Evolutionary conservation across 2,113 vertebrate genomes (phyloP).

Genomic region (Electrona antarctica): DNA sequence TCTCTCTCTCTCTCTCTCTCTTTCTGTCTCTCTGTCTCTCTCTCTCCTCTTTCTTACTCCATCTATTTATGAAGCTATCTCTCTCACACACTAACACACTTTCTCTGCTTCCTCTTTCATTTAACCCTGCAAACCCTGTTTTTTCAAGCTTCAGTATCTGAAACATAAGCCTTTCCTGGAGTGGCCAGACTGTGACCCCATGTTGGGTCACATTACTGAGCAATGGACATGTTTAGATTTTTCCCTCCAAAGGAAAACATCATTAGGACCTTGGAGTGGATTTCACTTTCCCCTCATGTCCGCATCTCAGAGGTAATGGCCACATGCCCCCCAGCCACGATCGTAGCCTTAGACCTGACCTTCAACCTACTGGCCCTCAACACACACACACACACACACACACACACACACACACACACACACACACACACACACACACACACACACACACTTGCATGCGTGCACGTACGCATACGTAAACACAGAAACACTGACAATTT

Average conservation of each 20-base stretch:
- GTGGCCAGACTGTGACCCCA: slow-evolving; percentile 74
- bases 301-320: slow-evolving; percentile 53
- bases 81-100: neutral
- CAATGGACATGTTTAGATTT: slow-evolving; percentile 77
- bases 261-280: slow-evolving; percentile 72
- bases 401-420: neutral
- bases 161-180: slow-evolving; percentile 75
- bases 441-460: slow-evolving; percentile 5
- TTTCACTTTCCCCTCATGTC: slow-evolving; percentile 75
- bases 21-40: neutral
- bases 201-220: slow-evolving; percentile 74
- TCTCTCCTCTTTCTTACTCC: neutral
- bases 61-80: neutral
- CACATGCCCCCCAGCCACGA: slow-evolving; percentile 40
- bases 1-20: neutral
- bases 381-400: slow-evolving; percentile 4
- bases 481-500: slow-evolving; percentile 8
- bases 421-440: slow-evolving; percentile 23
- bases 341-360: slow-evolving; percentile 72
- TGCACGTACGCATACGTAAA: slow-evolving; percentile 4
- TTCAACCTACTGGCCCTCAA: slow-evolving; percentile 64
- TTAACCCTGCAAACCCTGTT: slow-evolving; percentile 55
- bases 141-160: slow-evolving; percentile 65
- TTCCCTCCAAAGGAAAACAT: slow-evolving; percentile 76
- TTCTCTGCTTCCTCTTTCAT: slow-evolving; percentile 20